phyloP scores from a whole-genome alignment of 2,797 vertebrate genomes.

The Anas capensis region DNA sequence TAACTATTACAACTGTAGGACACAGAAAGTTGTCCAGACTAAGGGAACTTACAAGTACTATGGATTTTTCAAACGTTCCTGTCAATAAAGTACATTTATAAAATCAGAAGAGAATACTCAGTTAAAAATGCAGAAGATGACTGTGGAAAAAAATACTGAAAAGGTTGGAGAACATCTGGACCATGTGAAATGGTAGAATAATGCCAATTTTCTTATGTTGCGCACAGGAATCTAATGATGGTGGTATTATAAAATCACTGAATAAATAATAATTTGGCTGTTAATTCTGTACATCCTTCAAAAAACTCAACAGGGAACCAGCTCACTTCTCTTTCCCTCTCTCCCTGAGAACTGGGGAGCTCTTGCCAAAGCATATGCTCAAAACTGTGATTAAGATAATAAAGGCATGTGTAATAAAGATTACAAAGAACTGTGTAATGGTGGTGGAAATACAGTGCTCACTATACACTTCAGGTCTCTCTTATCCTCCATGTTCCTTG shows the following conservation, averaged over 20 bases:
- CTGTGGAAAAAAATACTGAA: background rate
- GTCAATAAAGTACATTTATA: background rate
- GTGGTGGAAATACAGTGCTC: background rate
- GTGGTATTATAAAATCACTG: background rate
- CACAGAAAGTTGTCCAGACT: background rate
- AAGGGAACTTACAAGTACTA: background rate
- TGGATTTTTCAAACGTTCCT: background rate
- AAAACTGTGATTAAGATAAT: background rate
- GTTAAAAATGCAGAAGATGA: background rate
- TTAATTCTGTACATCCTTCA: background rate
- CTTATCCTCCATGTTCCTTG: background rate
- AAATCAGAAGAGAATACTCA: background rate
- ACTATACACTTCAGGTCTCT: background rate
- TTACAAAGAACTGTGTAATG: background rate
- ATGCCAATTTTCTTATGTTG: background rate
- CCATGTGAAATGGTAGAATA: background rate
- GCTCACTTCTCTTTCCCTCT: background rate
- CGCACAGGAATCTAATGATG: background rate
- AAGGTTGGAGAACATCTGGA: background rate
- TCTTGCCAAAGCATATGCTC: slow-evolving; percentile 6
- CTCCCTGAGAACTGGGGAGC: background rate
- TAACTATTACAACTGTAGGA: background rate
- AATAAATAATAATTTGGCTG: slow-evolving; percentile 20
- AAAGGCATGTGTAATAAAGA: background rate
- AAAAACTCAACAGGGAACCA: background rate